phyloP scores from a whole-genome alignment of 2,113 vertebrate species.

The Prunella himalayana region DNA sequence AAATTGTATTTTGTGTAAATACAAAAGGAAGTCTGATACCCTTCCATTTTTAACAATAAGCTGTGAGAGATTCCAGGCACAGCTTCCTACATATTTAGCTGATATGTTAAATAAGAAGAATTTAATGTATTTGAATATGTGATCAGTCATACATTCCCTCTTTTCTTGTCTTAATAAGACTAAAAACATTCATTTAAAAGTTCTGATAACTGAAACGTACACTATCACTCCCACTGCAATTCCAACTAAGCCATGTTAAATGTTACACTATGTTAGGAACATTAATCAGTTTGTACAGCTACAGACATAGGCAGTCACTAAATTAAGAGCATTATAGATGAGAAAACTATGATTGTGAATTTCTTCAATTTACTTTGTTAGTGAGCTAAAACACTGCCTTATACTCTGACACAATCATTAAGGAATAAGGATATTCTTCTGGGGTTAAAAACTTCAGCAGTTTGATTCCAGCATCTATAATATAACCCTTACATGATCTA shows the following conservation, averaged over 20 bases:
- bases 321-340: background rate
- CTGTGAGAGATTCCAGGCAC: background rate
- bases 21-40: background rate
- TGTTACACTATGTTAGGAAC: background rate
- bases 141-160: background rate
- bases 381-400: background rate
- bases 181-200: background rate
- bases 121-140: background rate
- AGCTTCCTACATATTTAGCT: background rate
- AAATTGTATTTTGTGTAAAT: background rate
- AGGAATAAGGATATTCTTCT: background rate
- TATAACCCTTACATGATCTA: background rate
- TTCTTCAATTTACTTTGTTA: background rate
- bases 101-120: background rate
- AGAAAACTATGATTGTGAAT: background rate
- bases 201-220: background rate
- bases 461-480: background rate
- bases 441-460: background rate
- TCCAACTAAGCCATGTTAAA: background rate
- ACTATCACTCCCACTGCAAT: background rate
- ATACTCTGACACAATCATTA: background rate
- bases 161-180: background rate
- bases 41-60: background rate
- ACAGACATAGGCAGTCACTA: background rate
- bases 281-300: background rate